Conservation (phyloP, 2,888 invertebrate species). For the Lasioglossum figueresi region DNA sequence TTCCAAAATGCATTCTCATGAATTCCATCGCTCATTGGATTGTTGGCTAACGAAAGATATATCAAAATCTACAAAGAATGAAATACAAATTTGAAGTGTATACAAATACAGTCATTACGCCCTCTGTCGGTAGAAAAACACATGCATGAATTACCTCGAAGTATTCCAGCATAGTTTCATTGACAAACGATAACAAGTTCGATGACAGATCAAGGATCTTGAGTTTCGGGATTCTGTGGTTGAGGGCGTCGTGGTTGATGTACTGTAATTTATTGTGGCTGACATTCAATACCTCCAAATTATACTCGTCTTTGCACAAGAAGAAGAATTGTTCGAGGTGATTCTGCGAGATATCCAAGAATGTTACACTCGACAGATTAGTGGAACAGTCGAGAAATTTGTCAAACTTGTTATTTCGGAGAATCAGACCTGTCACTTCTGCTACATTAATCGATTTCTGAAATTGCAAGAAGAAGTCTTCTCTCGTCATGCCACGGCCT, state of each 20-base stretch:
- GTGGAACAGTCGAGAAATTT: slow-evolving; percentile 84
- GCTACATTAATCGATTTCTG: slow-evolving; percentile 72
- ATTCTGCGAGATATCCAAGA: slow-evolving; percentile 93
- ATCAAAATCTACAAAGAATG: slow-evolving; percentile 74
- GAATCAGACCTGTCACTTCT: slow-evolving; percentile 77
- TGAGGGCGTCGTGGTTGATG: slow-evolving; percentile 85
- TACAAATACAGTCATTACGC: neutral
- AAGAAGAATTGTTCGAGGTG: slow-evolving; percentile 86
- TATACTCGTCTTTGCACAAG: slow-evolving; percentile 93
- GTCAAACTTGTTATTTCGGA: slow-evolving; percentile 79
- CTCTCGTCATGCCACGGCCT: slow-evolving; percentile 74
- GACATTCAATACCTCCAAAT: slow-evolving; percentile 93
- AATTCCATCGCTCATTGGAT: slow-evolving; percentile 79
- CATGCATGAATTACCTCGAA: slow-evolving; percentile 74
- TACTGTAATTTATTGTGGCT: slow-evolving; percentile 93
- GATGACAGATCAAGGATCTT: slow-evolving; percentile 79
- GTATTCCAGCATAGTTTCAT: slow-evolving; percentile 81
- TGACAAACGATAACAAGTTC: slow-evolving; percentile 77
- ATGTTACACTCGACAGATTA: slow-evolving; percentile 92
- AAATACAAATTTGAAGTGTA: neutral
- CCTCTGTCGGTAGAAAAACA: neutral
- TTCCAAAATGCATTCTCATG: slow-evolving; percentile 79
- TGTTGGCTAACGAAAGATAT: slow-evolving; percentile 78
- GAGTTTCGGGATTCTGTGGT: slow-evolving; percentile 77
- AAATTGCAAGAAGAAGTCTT: slow-evolving; percentile 78